These are phyloP conservation scores for Coracias cyanogaster DNA, from an alignment of 2,797 vertebrate species.

Conservation along the genomic window DNA sequence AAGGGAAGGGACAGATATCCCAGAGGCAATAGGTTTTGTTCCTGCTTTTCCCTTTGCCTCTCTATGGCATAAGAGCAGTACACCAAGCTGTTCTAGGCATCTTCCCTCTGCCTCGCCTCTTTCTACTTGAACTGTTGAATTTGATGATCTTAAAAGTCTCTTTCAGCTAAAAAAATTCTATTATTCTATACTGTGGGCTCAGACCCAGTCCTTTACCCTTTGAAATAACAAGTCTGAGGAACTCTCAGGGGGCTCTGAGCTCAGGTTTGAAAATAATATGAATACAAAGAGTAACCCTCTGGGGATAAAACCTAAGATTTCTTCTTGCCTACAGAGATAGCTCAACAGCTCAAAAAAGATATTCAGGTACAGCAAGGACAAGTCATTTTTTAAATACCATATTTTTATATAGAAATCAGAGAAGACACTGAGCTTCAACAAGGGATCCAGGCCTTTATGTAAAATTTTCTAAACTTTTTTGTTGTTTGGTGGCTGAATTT, in stretches of 20 bases:
- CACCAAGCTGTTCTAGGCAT: rapidly evolving
- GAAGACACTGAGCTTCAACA: neutral
- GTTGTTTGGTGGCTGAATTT: neutral
- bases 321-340: neutral
- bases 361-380: neutral
- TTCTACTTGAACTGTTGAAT: neutral
- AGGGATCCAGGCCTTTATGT: neutral
- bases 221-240: neutral
- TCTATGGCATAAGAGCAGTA: neutral
- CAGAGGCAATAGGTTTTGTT: neutral
- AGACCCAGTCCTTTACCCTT: neutral
- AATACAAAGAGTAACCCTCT: neutral
- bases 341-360: neutral
- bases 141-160: neutral
- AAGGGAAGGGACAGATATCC: neutral
- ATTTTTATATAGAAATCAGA: neutral
- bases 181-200: neutral
- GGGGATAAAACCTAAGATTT: neutral
- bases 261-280: neutral
- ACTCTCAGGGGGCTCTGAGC: neutral
- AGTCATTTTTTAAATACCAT: neutral
- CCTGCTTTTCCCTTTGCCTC: neutral
- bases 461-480: neutral
- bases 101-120: neutral
- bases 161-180: neutral